These are phyloP conservation scores for Coptotermes formosanus DNA, from an alignment of 1,140 invertebrate genomes.

Conservation along the genomic window DNA sequence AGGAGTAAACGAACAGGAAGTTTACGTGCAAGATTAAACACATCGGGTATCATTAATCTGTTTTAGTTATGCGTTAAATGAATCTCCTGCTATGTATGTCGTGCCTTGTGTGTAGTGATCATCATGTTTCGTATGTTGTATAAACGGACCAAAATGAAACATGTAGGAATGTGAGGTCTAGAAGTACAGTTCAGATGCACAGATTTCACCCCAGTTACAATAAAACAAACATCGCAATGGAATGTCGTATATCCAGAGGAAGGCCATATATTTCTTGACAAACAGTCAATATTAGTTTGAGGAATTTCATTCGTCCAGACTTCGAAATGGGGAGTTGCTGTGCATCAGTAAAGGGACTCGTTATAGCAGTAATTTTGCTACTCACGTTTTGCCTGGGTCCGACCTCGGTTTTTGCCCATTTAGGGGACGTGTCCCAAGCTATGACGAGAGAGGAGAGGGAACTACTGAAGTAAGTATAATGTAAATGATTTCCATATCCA, in stretches of 20 bases:
- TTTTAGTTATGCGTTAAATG: neutral
- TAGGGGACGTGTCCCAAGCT: slow-evolving; percentile 32
- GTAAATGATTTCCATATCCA: neutral
- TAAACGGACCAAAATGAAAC: slow-evolving; percentile 19
- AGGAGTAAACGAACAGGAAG: neutral
- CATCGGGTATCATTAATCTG: neutral
- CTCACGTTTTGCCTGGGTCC: slow-evolving; percentile 26
- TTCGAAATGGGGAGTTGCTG: slow-evolving; percentile 22
- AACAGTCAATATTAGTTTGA: slow-evolving; percentile 5
- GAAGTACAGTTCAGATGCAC: neutral
- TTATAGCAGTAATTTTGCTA: slow-evolving; percentile 23
- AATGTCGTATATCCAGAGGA: neutral
- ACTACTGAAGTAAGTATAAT: slow-evolving; percentile 52
- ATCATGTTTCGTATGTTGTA: neutral
- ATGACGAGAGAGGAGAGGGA: slow-evolving; percentile 59
- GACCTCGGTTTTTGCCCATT: slow-evolving; percentile 29
- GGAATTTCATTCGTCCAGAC: neutral
- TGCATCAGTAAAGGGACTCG: slow-evolving; percentile 18
- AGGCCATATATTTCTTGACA: slow-evolving; percentile 23
- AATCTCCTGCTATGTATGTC: neutral
- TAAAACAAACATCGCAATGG: neutral
- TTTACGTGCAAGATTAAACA: neutral
- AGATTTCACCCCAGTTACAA: neutral
- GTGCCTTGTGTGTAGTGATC: neutral
- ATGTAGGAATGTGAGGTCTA: neutral